Conservation (phyloP, 1,140 invertebrate species). For the Neodiprion pinetum region DNA sequence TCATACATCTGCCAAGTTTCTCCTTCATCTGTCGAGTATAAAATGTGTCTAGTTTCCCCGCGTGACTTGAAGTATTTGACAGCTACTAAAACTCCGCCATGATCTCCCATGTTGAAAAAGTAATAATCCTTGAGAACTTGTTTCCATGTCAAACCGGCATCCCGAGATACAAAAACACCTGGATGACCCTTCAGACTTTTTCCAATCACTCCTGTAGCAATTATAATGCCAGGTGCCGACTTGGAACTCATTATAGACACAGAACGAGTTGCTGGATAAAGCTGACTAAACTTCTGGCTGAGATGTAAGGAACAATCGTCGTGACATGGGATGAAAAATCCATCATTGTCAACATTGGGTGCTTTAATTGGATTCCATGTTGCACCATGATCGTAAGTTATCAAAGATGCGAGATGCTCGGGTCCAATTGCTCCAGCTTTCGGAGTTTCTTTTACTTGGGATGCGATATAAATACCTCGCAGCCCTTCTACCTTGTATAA, state of each 20-base stretch:
- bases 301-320: conserved; percentile 84
- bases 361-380: conserved; percentile 78
- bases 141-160: conserved; percentile 87
- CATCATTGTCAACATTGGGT: conserved; percentile 71
- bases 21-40: conserved; percentile 88
- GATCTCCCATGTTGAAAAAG: conserved; percentile 90
- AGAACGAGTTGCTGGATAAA: conserved; percentile 80
- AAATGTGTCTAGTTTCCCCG: conserved; percentile 76
- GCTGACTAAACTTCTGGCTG: conserved; percentile 82
- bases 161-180: conserved; percentile 81
- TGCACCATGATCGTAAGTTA: conserved; percentile 88
- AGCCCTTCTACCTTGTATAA: conserved; percentile 87
- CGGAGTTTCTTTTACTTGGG: conserved; percentile 70
- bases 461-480: conserved; percentile 89
- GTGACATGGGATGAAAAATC: conserved; percentile 69
- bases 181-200: conserved; percentile 80
- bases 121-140: conserved; percentile 84
- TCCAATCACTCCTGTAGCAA: conserved; percentile 85
- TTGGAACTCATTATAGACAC: conserved; percentile 85
- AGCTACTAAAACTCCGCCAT: conserved; percentile 86
- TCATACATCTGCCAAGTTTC: conserved; percentile 76
- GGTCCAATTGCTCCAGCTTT: conserved; percentile 67
- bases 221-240: conserved; percentile 86
- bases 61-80: conserved; percentile 79
- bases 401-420: conserved; percentile 80